phyloP scores from a whole-genome alignment of 2,888 invertebrate species.

The Seladonia tumulorum region DNA sequence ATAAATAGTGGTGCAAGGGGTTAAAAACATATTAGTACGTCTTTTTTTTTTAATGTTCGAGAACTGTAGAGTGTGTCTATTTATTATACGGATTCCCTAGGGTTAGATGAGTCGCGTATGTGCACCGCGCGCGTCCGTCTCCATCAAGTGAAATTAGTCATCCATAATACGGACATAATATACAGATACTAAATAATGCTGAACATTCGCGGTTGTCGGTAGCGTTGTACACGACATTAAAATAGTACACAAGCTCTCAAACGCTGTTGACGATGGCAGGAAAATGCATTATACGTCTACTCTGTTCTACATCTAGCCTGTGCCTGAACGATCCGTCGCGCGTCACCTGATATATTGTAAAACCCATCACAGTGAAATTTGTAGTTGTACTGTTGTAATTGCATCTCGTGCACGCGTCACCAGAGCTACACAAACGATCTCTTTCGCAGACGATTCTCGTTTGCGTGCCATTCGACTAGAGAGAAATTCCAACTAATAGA shows the following conservation, averaged over 20 bases:
- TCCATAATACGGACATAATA: neutral
- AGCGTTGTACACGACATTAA: conserved; percentile 1
- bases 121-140: neutral
- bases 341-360: conserved; percentile 2
- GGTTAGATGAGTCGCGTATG: neutral
- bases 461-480: neutral
- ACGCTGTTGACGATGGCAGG: conserved; percentile 4
- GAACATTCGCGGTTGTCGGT: conserved; percentile 7
- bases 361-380: conserved; percentile 24
- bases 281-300: neutral
- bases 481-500: neutral
- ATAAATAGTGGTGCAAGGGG: no score
- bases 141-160: neutral
- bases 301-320: neutral
- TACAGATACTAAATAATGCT: neutral
- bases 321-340: neutral
- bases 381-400: conserved; percentile 6
- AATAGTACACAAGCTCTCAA: conserved; percentile 13
- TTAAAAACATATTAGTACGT: no score
- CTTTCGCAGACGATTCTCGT: neutral
- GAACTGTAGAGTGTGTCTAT: neutral
- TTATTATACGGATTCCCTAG: neutral
- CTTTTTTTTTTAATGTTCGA: neutral
- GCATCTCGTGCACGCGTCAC: neutral
- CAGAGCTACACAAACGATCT: neutral